Percentiles rank a stretch among this genome's conserved stretches.
Evolutionary conservation across 2,888 invertebrate genomes (phyloP).

Genomic region (Cheilosia urbana): DNA sequence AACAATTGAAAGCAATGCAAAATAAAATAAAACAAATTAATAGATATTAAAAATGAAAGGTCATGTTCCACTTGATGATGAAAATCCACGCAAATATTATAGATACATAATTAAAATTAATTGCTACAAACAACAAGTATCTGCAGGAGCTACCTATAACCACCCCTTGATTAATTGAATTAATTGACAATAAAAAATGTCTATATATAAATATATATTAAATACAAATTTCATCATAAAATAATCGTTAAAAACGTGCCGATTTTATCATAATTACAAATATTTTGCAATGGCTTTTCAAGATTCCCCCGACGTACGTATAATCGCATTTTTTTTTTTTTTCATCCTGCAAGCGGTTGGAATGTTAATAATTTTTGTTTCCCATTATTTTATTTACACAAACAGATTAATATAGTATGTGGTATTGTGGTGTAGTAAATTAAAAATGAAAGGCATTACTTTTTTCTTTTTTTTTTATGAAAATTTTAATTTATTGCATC

Average conservation of each 20-base stretch:
- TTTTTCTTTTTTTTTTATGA: no score
- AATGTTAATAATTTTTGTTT: conserved; percentile 9
- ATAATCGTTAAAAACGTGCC: conserved; percentile 21
- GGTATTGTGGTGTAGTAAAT: background rate
- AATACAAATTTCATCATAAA: conserved; percentile 25
- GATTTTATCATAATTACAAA: conserved; percentile 22
- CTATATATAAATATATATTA: background rate
- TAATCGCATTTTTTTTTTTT: background rate
- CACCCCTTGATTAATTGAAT: conserved; percentile 18
- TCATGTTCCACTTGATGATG: background rate
- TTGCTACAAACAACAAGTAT: conserved; percentile 14
- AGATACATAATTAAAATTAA: conserved; percentile 29
- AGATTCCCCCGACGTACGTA: background rate
- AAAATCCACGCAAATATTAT: conserved; percentile 7
- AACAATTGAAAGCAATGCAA: conserved; percentile 5
- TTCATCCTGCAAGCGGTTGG: background rate
- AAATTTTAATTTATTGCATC: no score
- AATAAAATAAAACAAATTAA: conserved; percentile 2
- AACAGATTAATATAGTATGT: background rate
- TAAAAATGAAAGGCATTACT: background rate
- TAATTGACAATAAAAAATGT: conserved; percentile 2
- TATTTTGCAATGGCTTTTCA: conserved; percentile 14
- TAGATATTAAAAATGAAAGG: conserved; percentile 6
- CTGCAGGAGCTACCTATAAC: background rate
- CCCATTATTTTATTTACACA: background rate